phyloP scores from a whole-genome alignment of 2,797 vertebrate genomes.

The Borostomias antarcticus region DNA sequence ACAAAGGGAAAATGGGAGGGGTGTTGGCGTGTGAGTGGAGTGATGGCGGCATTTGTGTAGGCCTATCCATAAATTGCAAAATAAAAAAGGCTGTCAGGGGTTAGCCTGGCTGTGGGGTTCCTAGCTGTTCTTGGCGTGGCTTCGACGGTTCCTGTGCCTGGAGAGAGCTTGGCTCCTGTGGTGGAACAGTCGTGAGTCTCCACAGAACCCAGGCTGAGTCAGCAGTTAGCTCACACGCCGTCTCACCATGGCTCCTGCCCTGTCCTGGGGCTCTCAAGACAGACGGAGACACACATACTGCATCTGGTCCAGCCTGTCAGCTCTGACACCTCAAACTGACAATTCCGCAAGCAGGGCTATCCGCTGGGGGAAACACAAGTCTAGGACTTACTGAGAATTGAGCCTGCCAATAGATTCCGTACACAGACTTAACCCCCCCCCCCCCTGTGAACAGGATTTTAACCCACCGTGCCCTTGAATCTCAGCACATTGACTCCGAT shows the following conservation, averaged over 20 bases:
- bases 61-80: slow-evolving; percentile 28
- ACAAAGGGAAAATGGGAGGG: slow-evolving; percentile 18
- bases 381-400: slow-evolving; percentile 3
- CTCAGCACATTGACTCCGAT: slow-evolving; percentile 2
- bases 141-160: not conserved
- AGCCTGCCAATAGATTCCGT: no score
- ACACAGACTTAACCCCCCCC: no score
- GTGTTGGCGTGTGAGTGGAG: not conserved
- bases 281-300: not conserved
- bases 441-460: not conserved
- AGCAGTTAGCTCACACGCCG: not conserved
- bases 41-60: slow-evolving; percentile 14
- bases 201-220: not conserved
- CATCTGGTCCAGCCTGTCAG: not conserved
- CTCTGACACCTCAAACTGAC: not conserved
- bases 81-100: slow-evolving; percentile 23
- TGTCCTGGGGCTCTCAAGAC: not conserved
- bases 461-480: not conserved
- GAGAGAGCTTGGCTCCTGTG: not conserved
- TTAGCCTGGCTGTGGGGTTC: slow-evolving; percentile 26
- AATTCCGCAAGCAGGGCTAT: not conserved
- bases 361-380: no score
- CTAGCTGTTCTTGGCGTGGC: not conserved
- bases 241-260: not conserved
- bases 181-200: not conserved